Percentiles rank a stretch among this genome's conserved stretches.
Conservation (phyloP, 2,113 vertebrate species). For the Murina feae region DNA sequence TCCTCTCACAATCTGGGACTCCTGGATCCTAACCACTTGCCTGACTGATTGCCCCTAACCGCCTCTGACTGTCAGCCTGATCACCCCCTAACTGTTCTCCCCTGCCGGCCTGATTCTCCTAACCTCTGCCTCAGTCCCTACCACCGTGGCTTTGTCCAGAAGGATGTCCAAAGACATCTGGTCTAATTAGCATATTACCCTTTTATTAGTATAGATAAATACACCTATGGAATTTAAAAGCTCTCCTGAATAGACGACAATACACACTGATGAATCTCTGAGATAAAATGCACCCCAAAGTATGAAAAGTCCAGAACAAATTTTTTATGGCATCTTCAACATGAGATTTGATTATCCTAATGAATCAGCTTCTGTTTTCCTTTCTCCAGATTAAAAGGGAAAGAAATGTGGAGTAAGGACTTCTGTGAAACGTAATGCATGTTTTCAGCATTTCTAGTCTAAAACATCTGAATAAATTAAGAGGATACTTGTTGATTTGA, state of each 20-base stretch:
- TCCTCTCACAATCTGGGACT: too few species aligned
- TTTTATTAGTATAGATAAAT: background rate
- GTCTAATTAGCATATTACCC: too few species aligned
- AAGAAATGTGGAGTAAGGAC: too few species aligned
- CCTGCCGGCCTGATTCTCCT: too few species aligned
- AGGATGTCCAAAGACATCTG: too few species aligned
- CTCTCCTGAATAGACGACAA: background rate
- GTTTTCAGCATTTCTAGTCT: background rate
- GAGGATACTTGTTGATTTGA: background rate
- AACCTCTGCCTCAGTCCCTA: too few species aligned
- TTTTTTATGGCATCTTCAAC: background rate
- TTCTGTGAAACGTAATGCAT: background rate
- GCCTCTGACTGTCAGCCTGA: too few species aligned
- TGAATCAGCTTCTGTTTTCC: background rate
- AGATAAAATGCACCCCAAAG: background rate
- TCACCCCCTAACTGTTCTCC: too few species aligned
- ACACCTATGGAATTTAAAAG: background rate
- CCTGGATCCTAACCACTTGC: too few species aligned
- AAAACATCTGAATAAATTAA: background rate
- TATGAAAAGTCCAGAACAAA: background rate
- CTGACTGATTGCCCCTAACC: too few species aligned
- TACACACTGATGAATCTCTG: background rate
- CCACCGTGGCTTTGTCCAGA: too few species aligned
- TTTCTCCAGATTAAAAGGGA: background rate
- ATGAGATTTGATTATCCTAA: background rate